Evolutionary conservation across 1,140 invertebrate genomes (phyloP).

Genomic region (Heliothis subflexa): DNA sequence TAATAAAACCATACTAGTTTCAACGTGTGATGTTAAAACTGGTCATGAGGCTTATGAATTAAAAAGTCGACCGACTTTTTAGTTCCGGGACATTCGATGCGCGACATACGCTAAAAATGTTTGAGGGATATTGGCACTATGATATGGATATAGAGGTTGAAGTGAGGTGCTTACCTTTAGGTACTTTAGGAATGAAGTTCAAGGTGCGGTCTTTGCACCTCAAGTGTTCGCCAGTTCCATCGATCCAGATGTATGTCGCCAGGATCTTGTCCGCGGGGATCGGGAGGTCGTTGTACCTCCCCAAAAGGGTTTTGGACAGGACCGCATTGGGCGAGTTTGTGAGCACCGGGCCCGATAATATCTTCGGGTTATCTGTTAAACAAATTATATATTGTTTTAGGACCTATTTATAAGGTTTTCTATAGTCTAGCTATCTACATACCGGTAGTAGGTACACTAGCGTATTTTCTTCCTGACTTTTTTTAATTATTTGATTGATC

Average conservation of each 20-base stretch:
- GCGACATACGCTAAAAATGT: neutral
- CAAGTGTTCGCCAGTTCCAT: constrained; percentile 96
- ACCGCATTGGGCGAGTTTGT: constrained; percentile 83
- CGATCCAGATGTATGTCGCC: constrained; percentile 98
- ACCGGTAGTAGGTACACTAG: no score
- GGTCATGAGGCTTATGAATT: constrained; percentile 13
- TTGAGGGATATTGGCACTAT: neutral
- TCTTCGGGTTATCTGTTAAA: constrained; percentile 80
- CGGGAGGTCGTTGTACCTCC: constrained; percentile 91
- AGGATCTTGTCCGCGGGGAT: constrained; percentile 92
- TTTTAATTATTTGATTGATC: no score
- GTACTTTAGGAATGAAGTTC: constrained; percentile 90
- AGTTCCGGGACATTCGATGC: neutral
- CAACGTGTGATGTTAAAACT: constrained; percentile 60
- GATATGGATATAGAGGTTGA: neutral
- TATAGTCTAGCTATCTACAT: no score
- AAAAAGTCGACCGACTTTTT: constrained; percentile 26
- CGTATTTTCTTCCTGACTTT: no score
- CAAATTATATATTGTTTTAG: constrained; percentile 14
- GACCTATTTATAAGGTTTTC: neutral
- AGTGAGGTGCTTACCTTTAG: constrained; percentile 86
- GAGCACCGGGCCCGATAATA: constrained; percentile 78
- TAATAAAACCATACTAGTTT: constrained; percentile 62
- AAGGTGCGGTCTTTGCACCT: constrained; percentile 96
- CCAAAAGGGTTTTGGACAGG: constrained; percentile 90